phyloP scores from a whole-genome alignment of 2,888 invertebrate species.

The Odontocerum albicorne region DNA sequence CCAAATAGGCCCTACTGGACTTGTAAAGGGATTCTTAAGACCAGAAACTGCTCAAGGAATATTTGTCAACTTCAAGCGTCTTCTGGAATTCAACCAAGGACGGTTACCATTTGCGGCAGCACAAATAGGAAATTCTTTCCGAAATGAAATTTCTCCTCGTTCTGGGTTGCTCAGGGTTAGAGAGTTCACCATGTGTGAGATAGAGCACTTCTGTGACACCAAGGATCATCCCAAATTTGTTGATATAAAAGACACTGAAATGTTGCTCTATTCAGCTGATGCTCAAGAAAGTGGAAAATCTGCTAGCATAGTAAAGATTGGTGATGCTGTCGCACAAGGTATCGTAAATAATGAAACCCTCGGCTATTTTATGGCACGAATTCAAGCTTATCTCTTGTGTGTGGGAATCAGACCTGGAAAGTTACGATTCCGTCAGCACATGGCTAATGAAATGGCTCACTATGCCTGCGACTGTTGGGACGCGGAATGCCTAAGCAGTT shows the following conservation, averaged over 20 bases:
- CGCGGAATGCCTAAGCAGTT: slow-evolving; percentile 95
- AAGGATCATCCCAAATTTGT: slow-evolving; percentile 92
- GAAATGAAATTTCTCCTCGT: slow-evolving; percentile 98
- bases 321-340: slow-evolving; percentile 83
- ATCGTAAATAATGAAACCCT: slow-evolving; percentile 96
- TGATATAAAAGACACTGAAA: slow-evolving; percentile 69
- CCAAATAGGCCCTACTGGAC: slow-evolving; percentile 95
- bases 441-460: slow-evolving; percentile 99
- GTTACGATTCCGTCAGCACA: slow-evolving; percentile 95
- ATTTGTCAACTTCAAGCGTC: slow-evolving; percentile 98
- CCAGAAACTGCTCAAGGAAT: slow-evolving; percentile 99
- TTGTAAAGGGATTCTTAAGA: slow-evolving; percentile 91
- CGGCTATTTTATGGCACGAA: slow-evolving; percentile 97
- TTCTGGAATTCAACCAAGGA: slow-evolving; percentile 97
- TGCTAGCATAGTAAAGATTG: slow-evolving; percentile 75
- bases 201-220: slow-evolving; percentile 99
- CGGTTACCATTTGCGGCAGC: slow-evolving; percentile 96
- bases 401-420: slow-evolving; percentile 85
- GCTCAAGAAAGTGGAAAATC: slow-evolving; percentile 97
- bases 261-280: slow-evolving; percentile 91
- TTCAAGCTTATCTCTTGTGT: slow-evolving; percentile 83
- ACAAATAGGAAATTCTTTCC: slow-evolving; percentile 97
- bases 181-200: slow-evolving; percentile 99
- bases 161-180: slow-evolving; percentile 93
- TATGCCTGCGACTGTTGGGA: slow-evolving; percentile 99